Conservation (phyloP, 2,797 vertebrate species). For the Esox masquinongy region DNA sequence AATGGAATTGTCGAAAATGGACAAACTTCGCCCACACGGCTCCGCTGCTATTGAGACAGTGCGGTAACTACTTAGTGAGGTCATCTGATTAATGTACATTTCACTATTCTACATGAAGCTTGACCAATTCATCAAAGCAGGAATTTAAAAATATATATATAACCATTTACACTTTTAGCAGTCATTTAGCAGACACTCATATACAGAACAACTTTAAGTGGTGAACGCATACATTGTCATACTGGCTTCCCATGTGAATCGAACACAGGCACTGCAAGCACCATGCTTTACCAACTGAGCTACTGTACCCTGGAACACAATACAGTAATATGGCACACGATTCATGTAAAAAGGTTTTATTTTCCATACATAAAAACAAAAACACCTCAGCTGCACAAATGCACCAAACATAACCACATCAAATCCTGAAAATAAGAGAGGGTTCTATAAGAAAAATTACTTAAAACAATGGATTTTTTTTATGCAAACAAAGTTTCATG, state of each 20-base stretch:
- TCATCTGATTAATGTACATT: slow-evolving; percentile 55
- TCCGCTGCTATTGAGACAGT: slow-evolving; percentile 54
- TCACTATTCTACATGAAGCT: not conserved
- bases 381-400: slow-evolving; percentile 1
- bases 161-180: too few species aligned
- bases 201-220: too few species aligned
- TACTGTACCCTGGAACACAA: not conserved
- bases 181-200: too few species aligned
- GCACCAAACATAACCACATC: slow-evolving; percentile 23
- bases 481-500: slow-evolving; percentile 16
- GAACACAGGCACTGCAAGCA: too few species aligned
- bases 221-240: too few species aligned
- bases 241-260: too few species aligned
- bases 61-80: slow-evolving; percentile 55
- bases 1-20: too few species aligned
- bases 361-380: slow-evolving; percentile 41
- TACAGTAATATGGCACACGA: slow-evolving; percentile 9
- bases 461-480: slow-evolving; percentile 21
- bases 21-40: not conserved
- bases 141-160: not conserved
- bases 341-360: slow-evolving; percentile 60
- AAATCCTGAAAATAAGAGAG: slow-evolving; percentile 23
- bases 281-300: too few species aligned
- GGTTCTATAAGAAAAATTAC: slow-evolving; percentile 34
- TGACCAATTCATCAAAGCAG: not conserved